These are phyloP conservation scores for Neuroterus valhalla DNA, from an alignment of 1,140 invertebrate genomes.

Conservation along the genomic window DNA sequence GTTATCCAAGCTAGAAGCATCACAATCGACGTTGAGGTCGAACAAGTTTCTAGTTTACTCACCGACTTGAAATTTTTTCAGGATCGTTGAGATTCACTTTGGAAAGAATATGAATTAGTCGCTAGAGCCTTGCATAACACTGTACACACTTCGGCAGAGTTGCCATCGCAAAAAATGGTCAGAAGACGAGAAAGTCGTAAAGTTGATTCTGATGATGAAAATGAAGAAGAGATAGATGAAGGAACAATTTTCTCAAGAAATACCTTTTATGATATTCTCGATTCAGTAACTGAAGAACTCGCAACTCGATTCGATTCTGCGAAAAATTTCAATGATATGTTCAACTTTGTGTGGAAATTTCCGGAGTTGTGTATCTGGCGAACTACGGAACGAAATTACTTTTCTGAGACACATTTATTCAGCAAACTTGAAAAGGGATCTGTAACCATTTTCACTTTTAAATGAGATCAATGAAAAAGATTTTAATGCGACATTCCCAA, in stretches of 20 bases:
- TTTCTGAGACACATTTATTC: neutral
- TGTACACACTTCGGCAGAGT: neutral
- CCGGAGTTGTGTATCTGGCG: neutral
- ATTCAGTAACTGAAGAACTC: neutral
- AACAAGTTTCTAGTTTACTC: neutral
- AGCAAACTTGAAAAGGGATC: neutral
- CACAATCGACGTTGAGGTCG: neutral
- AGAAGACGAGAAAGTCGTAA: neutral
- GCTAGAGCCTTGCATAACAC: neutral
- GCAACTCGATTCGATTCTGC: neutral
- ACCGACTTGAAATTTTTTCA: neutral
- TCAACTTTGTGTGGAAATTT: neutral
- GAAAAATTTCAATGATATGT: neutral
- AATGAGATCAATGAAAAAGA: slow-evolving; percentile 34
- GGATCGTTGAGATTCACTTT: neutral
- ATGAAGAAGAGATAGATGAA: neutral
- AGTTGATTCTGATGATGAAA: neutral
- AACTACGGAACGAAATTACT: neutral
- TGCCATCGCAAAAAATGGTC: neutral
- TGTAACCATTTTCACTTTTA: neutral
- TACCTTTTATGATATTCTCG: neutral
- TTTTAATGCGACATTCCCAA: neutral
- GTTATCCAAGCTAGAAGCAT: neutral
- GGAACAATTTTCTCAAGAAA: neutral
- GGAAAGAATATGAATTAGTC: neutral